phyloP scores from a whole-genome alignment of 2,113 vertebrate species.

The Opisthocomus hoazin region DNA sequence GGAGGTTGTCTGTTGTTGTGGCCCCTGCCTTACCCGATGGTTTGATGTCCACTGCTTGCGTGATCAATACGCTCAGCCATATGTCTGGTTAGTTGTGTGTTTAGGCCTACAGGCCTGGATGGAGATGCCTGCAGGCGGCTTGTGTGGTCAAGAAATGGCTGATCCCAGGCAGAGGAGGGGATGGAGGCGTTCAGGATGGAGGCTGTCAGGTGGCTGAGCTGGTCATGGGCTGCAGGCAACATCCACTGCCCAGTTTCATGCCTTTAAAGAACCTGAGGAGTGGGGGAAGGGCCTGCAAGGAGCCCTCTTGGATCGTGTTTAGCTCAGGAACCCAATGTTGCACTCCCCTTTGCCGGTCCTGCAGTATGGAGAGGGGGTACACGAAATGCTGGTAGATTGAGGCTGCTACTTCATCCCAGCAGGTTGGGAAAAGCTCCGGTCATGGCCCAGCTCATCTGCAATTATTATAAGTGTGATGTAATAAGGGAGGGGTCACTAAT shows the following conservation, averaged over 20 bases:
- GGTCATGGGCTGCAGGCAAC: neutral
- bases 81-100: rapidly evolving
- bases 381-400: neutral
- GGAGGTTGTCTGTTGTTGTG: neutral
- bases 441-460: neutral
- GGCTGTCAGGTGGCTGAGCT: neutral
- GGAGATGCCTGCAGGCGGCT: neutral
- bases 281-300: neutral
- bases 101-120: neutral
- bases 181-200: neutral
- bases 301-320: rapidly evolving
- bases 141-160: neutral
- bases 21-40: too few species aligned
- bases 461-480: neutral
- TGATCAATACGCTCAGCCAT: rapidly evolving
- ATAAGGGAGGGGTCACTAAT: neutral
- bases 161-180: neutral
- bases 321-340: neutral
- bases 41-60: neutral
- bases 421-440: neutral
- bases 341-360: neutral
- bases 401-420: neutral
- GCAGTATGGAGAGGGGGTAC: neutral
- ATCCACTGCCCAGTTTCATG: neutral
- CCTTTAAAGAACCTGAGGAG: neutral